Evolutionary conservation across 92 coral and sea anemone species (phyloP).

Genomic region (Heliopora coerulea): DNA sequence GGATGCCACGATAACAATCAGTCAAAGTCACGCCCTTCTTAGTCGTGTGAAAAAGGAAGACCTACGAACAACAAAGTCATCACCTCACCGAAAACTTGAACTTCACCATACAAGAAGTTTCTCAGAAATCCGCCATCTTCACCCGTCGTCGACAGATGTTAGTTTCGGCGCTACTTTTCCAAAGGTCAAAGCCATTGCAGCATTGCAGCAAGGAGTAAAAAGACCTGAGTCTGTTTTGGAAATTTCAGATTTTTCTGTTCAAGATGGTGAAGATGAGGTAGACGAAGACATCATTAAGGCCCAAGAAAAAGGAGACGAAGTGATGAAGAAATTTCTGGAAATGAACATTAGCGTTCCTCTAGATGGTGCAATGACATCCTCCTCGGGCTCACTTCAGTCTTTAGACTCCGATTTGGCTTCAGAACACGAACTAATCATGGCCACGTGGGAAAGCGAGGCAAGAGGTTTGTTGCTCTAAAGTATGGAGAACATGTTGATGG

Average conservation of each 20-base stretch:
- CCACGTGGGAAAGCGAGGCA: conserved; percentile 4
- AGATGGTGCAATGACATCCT: conserved; percentile 33
- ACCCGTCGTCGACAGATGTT: conserved; percentile 27
- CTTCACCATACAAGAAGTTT: conserved; percentile 31
- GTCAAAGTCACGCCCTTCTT: conserved; percentile 8
- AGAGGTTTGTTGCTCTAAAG: not conserved
- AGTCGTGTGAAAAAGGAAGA: not conserved
- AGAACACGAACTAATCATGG: conserved; percentile 30
- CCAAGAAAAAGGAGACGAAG: conserved; percentile 27
- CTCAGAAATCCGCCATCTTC: conserved; percentile 28
- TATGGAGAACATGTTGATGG: no score
- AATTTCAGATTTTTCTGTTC: not conserved
- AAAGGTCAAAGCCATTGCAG: not conserved
- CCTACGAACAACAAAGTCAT: conserved; percentile 9
- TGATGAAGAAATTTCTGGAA: conserved; percentile 19
- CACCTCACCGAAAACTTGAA: no score
- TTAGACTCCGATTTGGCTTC: conserved; percentile 17
- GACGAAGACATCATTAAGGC: conserved; percentile 23
- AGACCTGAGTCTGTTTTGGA: conserved; percentile 31
- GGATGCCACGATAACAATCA: no score
- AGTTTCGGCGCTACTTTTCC: not conserved
- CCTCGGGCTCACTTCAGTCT: conserved; percentile 7
- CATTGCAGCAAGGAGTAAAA: conserved; percentile 16
- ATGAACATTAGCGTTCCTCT: conserved; percentile 29
- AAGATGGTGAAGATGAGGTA: conserved; percentile 19